Evolutionary conservation across 1,140 invertebrate species (phyloP).

Genomic region (Paracyclopina nana): DNA sequence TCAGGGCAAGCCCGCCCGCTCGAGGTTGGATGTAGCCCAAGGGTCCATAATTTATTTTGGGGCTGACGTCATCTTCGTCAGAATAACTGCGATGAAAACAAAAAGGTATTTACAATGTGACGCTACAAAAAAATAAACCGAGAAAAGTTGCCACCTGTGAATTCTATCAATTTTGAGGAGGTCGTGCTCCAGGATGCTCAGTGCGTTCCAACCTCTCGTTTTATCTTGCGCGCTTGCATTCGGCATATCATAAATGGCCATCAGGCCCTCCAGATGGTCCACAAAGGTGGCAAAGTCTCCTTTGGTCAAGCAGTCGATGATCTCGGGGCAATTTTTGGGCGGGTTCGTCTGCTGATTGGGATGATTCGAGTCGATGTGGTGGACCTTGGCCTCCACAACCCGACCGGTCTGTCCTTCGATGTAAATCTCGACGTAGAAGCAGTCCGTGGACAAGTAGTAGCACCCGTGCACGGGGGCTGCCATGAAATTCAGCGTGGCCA

Average conservation of each 20-base stretch:
- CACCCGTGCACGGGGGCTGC: not conserved
- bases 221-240: constrained; percentile 84
- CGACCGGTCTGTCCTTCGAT: not conserved
- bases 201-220: constrained; percentile 68
- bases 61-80: too few relatives aligned
- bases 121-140: constrained; percentile 43
- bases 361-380: not conserved
- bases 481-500: not conserved
- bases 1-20: constrained; percentile 46
- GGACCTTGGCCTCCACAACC: not conserved
- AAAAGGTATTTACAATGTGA: too few relatives aligned
- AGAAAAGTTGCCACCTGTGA: constrained; percentile 55
- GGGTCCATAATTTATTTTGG: constrained; percentile 70
- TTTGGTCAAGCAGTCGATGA: constrained; percentile 50
- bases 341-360: not conserved
- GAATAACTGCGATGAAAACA: too few relatives aligned
- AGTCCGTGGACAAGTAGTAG: not conserved
- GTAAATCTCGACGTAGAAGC: not conserved
- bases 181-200: constrained; percentile 75
- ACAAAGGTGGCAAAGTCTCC: constrained; percentile 77
- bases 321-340: constrained; percentile 54
- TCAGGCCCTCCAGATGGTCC: constrained; percentile 65
- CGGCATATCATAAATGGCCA: constrained; percentile 62
- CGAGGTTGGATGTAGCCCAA: constrained; percentile 42
- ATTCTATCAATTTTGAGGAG: constrained; percentile 55